Base-by-base conservation (phyloP, 1,140 invertebrate genomes). In the Brachionus rotundiformis region DNA sequence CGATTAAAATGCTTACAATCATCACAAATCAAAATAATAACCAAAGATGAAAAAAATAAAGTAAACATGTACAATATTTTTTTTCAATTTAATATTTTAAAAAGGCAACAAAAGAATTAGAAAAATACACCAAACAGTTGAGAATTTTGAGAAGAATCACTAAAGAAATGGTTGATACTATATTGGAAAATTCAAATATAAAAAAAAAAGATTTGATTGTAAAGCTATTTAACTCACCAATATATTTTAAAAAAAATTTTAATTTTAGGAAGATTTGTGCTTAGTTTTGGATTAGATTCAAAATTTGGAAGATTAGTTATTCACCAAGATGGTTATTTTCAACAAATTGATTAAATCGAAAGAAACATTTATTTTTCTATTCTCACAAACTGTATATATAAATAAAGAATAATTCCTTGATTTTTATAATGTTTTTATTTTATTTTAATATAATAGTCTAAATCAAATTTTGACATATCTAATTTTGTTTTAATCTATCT, bases 101-200 rank as follows among this genome's bases (percentile, higher is more conserved):
- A 47, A 47, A 77, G 76, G 47, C 31, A 25, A 25, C 54, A 10
- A 54, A 79, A 79, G 76, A 79, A 16, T 29, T 54, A 27, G 76
- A 79, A 63, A 79, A 79, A 41, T 63, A 59, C 59, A 25, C 47
- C 25, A 54, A 63, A n/a, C 8, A 79, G 59, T 79, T 47, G 19
- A 10, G 47, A 0, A n/a, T 13, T 6, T 41, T 59, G 0, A 79
- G 54, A 79, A 47, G 76, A 79, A 79, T 79, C 1, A 47, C 47
- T 0, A 54, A 79, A 33, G 76, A 79, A 59, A 79, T 79, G 76
- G 19, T 79, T 29, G 76, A 36, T 6, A 31, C 47, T n/a, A 79
- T 79, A n/a, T 19, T 59, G 33, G 76, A 79, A 11, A 79, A 79
- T 79, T 79, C 44, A n/a, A 79, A 79, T 79, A n/a, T 79, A 13